Percentiles rank a stretch among this genome's conserved stretches.
Evolutionary conservation across 2,113 vertebrate species (phyloP).

Genomic region (Rattus norvegicus): GRCr8 NC_086022.1:31775001-31775500

Average conservation of each 20-base stretch:
- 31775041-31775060: neutral
- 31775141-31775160: neutral
- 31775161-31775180: neutral
- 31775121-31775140: neutral
- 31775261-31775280: neutral
- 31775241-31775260: neutral
- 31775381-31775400: neutral
- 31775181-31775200: neutral
- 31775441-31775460: neutral
- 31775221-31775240: neutral
- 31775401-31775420: neutral
- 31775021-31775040: neutral
- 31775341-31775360: neutral
- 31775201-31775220: neutral
- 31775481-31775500: neutral
- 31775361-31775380: neutral
- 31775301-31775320: neutral
- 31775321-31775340: neutral
- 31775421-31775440: neutral
- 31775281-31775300: conserved; percentile 8
- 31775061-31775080: neutral
- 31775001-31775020: neutral
- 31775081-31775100: neutral
- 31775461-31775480: neutral
- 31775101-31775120: neutral